A percentile compares a stretch with the other conserved stretches of the same genome.
These are phyloP conservation scores for Mylabris phalerata DNA, from an alignment of 1,140 invertebrate species.

Conservation along the genomic window DNA sequence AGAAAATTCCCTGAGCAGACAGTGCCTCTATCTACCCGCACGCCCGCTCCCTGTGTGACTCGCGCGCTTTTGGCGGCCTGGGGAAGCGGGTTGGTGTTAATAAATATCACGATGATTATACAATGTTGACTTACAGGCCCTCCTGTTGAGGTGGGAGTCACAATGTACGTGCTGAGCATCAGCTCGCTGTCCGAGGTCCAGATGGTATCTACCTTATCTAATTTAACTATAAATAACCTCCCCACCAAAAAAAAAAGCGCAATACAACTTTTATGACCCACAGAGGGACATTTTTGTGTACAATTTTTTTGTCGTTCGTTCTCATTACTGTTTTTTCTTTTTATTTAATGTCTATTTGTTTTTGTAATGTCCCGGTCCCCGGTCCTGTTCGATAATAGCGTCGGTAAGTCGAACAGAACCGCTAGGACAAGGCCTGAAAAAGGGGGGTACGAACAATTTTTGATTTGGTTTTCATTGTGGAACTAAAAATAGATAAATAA, in stretches of 20 bases:
- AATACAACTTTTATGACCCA: no score
- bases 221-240: no score
- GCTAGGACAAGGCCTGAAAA: slow-evolving; percentile 32
- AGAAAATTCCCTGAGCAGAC: slow-evolving; percentile 6
- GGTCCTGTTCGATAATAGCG: slow-evolving; percentile 19
- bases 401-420: slow-evolving; percentile 32
- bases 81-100: slow-evolving; percentile 29
- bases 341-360: no score
- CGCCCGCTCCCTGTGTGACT: slow-evolving; percentile 23
- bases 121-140: slow-evolving; percentile 66
- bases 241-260: no score
- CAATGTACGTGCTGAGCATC: slow-evolving; percentile 97
- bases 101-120: slow-evolving; percentile 16
- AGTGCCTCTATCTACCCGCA: slow-evolving; percentile 15
- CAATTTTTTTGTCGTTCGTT: no score
- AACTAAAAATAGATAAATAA: no score
- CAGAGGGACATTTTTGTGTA: slow-evolving; percentile 5
- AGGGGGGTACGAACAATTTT: slow-evolving; percentile 40
- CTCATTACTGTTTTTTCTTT: not conserved
- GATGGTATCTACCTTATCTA: slow-evolving; percentile 69
- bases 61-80: slow-evolving; percentile 34
- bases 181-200: slow-evolving; percentile 98
- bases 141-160: slow-evolving; percentile 93
- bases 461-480: slow-evolving; percentile 35
- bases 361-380: slow-evolving; percentile 32